A percentile compares a stretch with the other conserved stretches of the same genome.
Evolutionary conservation across 2,888 invertebrate genomes (phyloP).

Genomic region (Schizaphis graminum): DNA sequence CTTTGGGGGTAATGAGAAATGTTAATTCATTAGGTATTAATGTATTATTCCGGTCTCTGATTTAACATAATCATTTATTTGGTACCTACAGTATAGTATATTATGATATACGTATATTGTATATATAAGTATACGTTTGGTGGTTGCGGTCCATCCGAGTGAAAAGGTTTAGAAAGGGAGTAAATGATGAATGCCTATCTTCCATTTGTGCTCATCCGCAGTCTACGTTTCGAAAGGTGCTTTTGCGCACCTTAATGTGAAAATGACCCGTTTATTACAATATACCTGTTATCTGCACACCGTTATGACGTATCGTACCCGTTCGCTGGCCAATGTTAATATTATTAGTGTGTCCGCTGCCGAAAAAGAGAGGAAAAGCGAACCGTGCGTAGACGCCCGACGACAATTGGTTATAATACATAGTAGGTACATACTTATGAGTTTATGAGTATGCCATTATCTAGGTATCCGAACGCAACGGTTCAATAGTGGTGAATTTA

Average conservation of each 20-base stretch:
- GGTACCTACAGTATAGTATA: not conserved
- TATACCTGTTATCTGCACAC: not conserved
- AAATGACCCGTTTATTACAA: not conserved
- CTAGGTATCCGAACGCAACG: not conserved
- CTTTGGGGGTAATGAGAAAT: not conserved
- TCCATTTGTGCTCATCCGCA: not conserved
- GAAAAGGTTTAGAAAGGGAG: not conserved
- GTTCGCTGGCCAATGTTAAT: not conserved
- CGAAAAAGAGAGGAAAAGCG: not conserved
- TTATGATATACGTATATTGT: not conserved
- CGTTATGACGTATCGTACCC: not conserved
- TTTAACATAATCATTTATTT: slow-evolving; percentile 33
- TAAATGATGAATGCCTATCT: not conserved
- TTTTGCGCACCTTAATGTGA: not conserved
- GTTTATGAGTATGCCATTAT: not conserved
- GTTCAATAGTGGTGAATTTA: not conserved
- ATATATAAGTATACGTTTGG: not conserved
- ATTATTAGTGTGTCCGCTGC: not conserved
- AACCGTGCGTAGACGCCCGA: not conserved
- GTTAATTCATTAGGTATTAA: slow-evolving; percentile 22
- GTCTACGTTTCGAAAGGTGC: not conserved
- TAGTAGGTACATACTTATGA: not conserved
- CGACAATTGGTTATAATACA: not conserved
- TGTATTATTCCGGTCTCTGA: slow-evolving; percentile 2
- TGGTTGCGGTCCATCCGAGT: not conserved